A percentile compares a stretch with the other conserved stretches of the same genome.
phyloP scores from a whole-genome alignment of 1,140 invertebrate species.

The Drosophila nasuta region DNA sequence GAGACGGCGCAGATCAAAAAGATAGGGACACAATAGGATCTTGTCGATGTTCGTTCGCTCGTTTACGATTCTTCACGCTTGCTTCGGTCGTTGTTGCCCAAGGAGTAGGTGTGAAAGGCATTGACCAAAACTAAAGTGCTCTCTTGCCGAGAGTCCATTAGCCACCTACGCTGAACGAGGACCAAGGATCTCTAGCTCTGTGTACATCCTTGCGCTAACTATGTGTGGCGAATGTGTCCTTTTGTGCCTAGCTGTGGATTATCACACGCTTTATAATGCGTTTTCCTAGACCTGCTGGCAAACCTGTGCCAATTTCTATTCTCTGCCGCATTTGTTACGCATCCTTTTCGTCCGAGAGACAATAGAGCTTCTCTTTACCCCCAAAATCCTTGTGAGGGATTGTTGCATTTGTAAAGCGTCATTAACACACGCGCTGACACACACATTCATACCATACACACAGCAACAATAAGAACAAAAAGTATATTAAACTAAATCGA shows the following conservation, averaged over 20 bases:
- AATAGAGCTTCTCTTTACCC: constrained; percentile 53
- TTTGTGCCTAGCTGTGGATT: constrained; percentile 73
- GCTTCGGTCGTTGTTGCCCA: constrained; percentile 44
- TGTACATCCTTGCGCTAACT: constrained; percentile 75
- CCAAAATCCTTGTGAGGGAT: constrained; percentile 9
- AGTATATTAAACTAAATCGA: constrained; percentile 76
- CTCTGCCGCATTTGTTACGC: constrained; percentile 69
- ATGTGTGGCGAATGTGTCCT: constrained; percentile 77
- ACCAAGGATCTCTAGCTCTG: constrained; percentile 21
- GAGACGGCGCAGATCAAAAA: constrained; percentile 68
- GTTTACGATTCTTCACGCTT: constrained; percentile 74
- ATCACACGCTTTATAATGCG: constrained; percentile 78
- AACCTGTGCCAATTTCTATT: constrained; percentile 75
- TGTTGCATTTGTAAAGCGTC: constrained; percentile 53
- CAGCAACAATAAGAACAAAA: constrained; percentile 44
- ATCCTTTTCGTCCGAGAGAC: constrained; percentile 42
- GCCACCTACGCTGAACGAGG: constrained; percentile 62
- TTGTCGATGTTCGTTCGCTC: constrained; percentile 13
- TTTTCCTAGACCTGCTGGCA: constrained; percentile 69
- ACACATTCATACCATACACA: constrained; percentile 21
- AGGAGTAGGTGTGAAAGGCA: constrained; percentile 76
- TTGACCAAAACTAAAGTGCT: constrained; percentile 80
- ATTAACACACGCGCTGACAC: constrained; percentile 61
- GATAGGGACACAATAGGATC: constrained; percentile 50
- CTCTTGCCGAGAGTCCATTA: constrained; percentile 62